These are phyloP conservation scores for Conus betulinus DNA, from an alignment of 1,140 invertebrate species.

Conservation along the genomic window DNA sequence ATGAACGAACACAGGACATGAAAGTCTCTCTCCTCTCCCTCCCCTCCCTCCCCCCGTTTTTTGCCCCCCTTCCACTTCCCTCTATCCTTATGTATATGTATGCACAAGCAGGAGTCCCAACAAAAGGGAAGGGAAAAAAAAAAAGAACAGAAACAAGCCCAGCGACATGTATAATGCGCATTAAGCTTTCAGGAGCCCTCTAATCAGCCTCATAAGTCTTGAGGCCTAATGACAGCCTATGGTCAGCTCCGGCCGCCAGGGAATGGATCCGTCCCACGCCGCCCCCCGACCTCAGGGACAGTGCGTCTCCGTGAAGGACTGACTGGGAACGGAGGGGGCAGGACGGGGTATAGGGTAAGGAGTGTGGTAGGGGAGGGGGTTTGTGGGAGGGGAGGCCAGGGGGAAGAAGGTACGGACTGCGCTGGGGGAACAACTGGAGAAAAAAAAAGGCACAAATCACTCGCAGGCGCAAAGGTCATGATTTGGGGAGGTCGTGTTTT, in stretches of 20 bases:
- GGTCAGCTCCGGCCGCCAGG: not conserved
- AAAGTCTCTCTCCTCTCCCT: not conserved
- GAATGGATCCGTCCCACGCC: not conserved
- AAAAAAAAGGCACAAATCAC: too few relatives aligned
- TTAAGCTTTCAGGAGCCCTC: not conserved
- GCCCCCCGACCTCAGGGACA: not conserved
- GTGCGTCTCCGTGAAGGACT: not conserved
- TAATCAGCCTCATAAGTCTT: conserved; percentile 11
- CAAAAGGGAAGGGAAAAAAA: too few relatives aligned
- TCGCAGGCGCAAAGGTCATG: too few relatives aligned
- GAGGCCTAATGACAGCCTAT: not conserved
- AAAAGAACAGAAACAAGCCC: not conserved
- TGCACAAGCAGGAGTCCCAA: not conserved
- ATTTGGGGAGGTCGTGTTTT: too few relatives aligned
- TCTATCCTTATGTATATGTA: not conserved
- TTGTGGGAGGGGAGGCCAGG: not conserved
- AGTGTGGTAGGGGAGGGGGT: not conserved
- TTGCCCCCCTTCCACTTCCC: not conserved
- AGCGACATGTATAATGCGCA: not conserved
- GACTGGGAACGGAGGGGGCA: not conserved
- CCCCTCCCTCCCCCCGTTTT: not conserved
- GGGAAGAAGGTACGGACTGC: not conserved
- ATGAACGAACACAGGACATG: too few relatives aligned
- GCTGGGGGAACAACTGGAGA: not conserved
- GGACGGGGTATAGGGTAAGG: not conserved